Conservation (phyloP, 92 coral and sea anemone species). For the Pocillopora meandrina region DNA sequence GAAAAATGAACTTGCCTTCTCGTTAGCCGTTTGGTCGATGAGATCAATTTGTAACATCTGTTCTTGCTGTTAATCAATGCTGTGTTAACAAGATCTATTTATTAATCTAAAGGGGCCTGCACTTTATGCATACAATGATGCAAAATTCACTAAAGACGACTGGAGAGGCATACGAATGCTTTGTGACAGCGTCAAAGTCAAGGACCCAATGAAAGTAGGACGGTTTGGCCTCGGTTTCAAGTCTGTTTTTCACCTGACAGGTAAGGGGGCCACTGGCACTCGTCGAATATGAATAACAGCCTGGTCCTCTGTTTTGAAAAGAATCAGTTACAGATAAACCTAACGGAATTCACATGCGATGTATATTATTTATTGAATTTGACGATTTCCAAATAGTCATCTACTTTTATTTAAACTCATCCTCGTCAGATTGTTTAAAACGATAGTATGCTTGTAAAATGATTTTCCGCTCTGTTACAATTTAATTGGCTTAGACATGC, state of each 20-base stretch:
- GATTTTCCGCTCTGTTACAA: too few species aligned
- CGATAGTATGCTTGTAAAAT: too few species aligned
- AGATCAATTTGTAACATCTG: too few species aligned
- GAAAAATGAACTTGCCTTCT: too few species aligned
- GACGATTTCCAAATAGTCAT: too few species aligned
- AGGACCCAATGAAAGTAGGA: constrained; percentile 73
- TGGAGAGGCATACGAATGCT: constrained; percentile 68
- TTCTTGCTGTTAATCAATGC: background rate
- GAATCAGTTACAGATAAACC: background rate
- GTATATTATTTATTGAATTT: too few species aligned
- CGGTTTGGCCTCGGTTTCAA: constrained; percentile 73
- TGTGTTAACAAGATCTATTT: background rate
- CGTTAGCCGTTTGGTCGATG: too few species aligned
- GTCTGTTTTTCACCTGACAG: constrained; percentile 71
- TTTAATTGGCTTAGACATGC: too few species aligned
- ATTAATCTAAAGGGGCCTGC: constrained; percentile 56
- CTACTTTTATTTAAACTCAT: too few species aligned
- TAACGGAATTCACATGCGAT: background rate
- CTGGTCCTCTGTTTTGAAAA: background rate
- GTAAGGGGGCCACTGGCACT: background rate
- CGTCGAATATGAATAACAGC: too few species aligned
- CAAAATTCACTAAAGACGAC: constrained; percentile 49
- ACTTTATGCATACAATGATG: constrained; percentile 65
- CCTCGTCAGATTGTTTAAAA: too few species aligned
- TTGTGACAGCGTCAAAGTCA: constrained; percentile 57